Evolutionary conservation across 1,140 invertebrate genomes (phyloP).

Genomic region (Nephila pilipes): DNA sequence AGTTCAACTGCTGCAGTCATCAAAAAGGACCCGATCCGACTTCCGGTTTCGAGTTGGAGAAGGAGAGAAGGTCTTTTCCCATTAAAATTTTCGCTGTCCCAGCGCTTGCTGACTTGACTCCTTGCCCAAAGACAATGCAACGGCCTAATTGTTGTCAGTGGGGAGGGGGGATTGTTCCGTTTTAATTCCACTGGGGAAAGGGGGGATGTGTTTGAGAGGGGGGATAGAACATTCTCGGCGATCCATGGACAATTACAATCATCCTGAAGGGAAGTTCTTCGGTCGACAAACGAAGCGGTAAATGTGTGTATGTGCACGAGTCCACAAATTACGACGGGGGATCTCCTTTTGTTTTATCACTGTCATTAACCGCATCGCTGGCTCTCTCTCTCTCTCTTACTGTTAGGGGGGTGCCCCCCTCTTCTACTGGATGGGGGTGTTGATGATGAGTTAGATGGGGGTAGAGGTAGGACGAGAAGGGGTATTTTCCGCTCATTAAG

Average conservation of each 20-base stretch:
- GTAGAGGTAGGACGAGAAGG: not conserved
- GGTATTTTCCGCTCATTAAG: constrained; percentile 71
- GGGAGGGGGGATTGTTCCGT: constrained; percentile 63
- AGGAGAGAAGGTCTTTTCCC: constrained; percentile 28
- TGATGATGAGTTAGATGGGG: constrained; percentile 42
- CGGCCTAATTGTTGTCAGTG: constrained; percentile 53
- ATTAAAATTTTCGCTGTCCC: constrained; percentile 67
- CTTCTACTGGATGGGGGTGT: not conserved
- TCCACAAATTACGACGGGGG: constrained; percentile 52
- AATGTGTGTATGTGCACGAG: constrained; percentile 29
- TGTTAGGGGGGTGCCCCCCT: not conserved
- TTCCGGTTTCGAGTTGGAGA: not conserved
- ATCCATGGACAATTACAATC: constrained; percentile 51
- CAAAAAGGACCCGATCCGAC: constrained; percentile 42
- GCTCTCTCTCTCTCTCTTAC: not conserved
- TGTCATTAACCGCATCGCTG: constrained; percentile 68
- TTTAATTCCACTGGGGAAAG: constrained; percentile 53
- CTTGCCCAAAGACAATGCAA: constrained; percentile 64
- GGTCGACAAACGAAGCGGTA: constrained; percentile 32
- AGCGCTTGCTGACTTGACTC: constrained; percentile 41
- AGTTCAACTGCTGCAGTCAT: constrained; percentile 50
- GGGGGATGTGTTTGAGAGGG: not conserved
- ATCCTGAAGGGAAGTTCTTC: not conserved
- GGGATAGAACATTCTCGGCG: constrained; percentile 31
- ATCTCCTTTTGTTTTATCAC: constrained; percentile 51